A percentile compares a stretch with the other conserved stretches of the same genome.
Evolutionary conservation across 1,140 invertebrate species (phyloP).

Genomic region (Meloidogyne floridensis): DNA sequence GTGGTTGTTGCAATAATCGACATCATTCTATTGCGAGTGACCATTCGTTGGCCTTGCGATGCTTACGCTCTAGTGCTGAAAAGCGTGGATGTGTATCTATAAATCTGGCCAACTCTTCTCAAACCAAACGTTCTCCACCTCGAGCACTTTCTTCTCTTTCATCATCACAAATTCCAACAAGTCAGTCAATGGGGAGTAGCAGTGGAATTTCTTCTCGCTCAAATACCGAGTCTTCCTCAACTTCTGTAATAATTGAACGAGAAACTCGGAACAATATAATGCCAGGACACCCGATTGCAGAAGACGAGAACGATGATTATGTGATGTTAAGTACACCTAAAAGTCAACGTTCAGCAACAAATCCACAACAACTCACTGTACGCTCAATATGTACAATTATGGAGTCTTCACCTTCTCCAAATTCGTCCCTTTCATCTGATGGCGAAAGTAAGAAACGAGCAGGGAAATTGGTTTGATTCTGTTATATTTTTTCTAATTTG

Average conservation of each 20-base stretch:
- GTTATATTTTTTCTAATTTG: background rate
- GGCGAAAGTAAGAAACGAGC: background rate
- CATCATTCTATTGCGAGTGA: conserved; percentile 4
- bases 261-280: background rate
- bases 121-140: background rate
- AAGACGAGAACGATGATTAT: conserved; percentile 23
- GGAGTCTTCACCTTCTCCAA: conserved; percentile 27
- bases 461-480: background rate
- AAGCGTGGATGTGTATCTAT: conserved; percentile 1
- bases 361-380: conserved; percentile 18
- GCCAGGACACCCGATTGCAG: conserved; percentile 13
- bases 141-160: background rate
- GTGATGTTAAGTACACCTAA: conserved; percentile 13
- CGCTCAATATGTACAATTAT: conserved; percentile 26
- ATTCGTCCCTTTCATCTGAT: conserved; percentile 18
- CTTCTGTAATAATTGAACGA: conserved; percentile 6
- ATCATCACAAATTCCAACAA: conserved; percentile 8
- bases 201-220: conserved; percentile 26
- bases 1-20: conserved; percentile 7
- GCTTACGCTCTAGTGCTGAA: background rate
- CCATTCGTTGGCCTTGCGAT: background rate
- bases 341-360: background rate
- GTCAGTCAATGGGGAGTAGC: conserved; percentile 17
- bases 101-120: conserved; percentile 14
- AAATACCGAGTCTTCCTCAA: conserved; percentile 20